Evolutionary conservation across 2,113 vertebrate species (phyloP), one percentile per base, ranked within the genome.

Genomic region (Nothoprocta pentlandii): DNA sequence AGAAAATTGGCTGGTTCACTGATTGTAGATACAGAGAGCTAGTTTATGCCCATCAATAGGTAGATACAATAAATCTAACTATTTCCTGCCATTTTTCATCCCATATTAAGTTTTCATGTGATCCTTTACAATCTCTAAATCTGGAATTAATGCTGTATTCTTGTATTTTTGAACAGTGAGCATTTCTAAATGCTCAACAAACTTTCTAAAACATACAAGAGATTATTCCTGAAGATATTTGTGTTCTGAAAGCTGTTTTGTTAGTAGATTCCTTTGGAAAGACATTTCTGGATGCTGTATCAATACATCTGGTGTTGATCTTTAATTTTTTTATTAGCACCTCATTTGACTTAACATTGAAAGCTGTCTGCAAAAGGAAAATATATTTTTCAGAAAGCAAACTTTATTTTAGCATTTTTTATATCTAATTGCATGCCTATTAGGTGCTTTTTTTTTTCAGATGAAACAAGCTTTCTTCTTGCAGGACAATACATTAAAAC

Each of bases 241-340:
- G 32, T 53, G 94, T 39, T 39, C 36, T 39, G 36, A 39, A 39
- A 39, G 36, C 36, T 39, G 36, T 39, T 39, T 39, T 39, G 36
- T 39, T 39, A 39, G 36, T 39, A 51, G 53, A 95, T 88, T 96
- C 76, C 91, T 95, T 96, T 90, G 95, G 91, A 96, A 20, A 36
- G 41, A 17, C n/a, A 26, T 53, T 89, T 87, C 28, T 53, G 93
- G 85, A 16, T 95, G 93, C 95, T 76, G 80, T 96, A 95, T 96
- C 96, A 85, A 39, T n/a, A 19, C 49, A 62, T 89, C 94, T 47
- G 42, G 20, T 79, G 92, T 19, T 96, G 94, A 85, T 95, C 92
- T 97, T 94, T 94, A 97, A 96, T 97, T 96, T 58, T 97, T 97
- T 97, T 97, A 97, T 97, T 98, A 98, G 97, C 97, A 97, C 95